Evolutionary conservation across 1,140 invertebrate genomes (phyloP), one percentile per base, ranked within the genome.

Genomic region (Dendrolimus punctatus): DNA sequence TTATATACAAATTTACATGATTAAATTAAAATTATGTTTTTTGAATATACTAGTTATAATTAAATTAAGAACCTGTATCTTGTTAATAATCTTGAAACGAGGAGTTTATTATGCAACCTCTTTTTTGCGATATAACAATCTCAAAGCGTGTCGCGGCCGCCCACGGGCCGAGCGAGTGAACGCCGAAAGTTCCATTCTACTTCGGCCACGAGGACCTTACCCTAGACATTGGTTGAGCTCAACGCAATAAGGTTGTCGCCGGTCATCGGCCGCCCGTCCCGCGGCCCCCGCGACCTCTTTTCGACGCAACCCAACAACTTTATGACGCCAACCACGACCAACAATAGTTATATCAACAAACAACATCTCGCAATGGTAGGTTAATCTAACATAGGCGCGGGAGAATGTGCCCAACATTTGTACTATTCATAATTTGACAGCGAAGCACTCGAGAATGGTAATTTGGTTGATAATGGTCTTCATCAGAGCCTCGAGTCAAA

Each of bases 201-300:
- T 73, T 77, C 54, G 64, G 51, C 55, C 58, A 56, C 63, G 69
- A 69, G 71, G 71, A 78, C 77, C 76, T 84, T 81, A 80, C 69
- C 76, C 80, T 84, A 84, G 78, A 81, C 78, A 80, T 80, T 80
- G 76, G 73, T 64, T 51, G 51, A 54, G 60, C 52, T 53, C 61
- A 42, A 57, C 73, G 76, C 71, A 68, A 68, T 76, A 73, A 84
- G 77, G 71, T 71, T 80, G 77, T 68, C 77, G 63, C 48, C 78
- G 80, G 79, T 82, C 77, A 80, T 74, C 79, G 78, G 60, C 79
- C 76, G 62, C 60, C 59, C 66, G 66, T 57, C 77, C 77, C 66
- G 73, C 62, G 71, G 62, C 66, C 66, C 61, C 57, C 53, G 49
- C 71, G 81, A 74, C 81, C 81, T 82, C 81, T 78, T 84, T 76